Evolutionary conservation across 2,113 vertebrate species (phyloP).

Genomic region (Atlantisia rogersi): DNA sequence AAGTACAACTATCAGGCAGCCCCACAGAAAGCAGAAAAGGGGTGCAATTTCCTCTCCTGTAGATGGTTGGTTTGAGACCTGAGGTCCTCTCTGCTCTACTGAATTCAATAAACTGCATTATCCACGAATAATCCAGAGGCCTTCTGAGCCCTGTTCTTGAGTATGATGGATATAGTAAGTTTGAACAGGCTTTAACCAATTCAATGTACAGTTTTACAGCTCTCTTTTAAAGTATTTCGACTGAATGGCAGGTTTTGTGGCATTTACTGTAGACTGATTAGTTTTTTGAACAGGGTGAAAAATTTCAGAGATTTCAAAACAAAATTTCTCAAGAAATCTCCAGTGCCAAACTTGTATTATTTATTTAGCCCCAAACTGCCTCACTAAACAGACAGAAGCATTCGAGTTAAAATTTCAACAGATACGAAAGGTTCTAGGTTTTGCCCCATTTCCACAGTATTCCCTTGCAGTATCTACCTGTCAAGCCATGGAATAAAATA

Average conservation of each 20-base stretch:
- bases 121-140: neutral
- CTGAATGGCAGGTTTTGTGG: neutral
- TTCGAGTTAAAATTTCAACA: neutral
- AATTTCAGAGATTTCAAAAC: neutral
- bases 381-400: neutral
- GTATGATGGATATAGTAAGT: neutral
- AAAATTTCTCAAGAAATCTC: neutral
- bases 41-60: neutral
- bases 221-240: neutral
- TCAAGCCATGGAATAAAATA: neutral
- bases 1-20: neutral
- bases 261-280: neutral
- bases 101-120: constrained; percentile 21
- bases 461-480: neutral
- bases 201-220: neutral
- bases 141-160: neutral
- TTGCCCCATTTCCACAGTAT: neutral
- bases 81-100: neutral
- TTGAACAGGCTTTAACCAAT: neutral
- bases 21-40: neutral
- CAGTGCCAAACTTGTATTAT: neutral
- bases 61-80: neutral
- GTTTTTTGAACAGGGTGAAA: neutral
- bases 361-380: neutral
- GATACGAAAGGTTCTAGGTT: neutral